A percentile compares a stretch with the other conserved stretches of the same genome.
phyloP scores from a whole-genome alignment of 2,797 vertebrate genomes.

The Sebastes alutus region DNA sequence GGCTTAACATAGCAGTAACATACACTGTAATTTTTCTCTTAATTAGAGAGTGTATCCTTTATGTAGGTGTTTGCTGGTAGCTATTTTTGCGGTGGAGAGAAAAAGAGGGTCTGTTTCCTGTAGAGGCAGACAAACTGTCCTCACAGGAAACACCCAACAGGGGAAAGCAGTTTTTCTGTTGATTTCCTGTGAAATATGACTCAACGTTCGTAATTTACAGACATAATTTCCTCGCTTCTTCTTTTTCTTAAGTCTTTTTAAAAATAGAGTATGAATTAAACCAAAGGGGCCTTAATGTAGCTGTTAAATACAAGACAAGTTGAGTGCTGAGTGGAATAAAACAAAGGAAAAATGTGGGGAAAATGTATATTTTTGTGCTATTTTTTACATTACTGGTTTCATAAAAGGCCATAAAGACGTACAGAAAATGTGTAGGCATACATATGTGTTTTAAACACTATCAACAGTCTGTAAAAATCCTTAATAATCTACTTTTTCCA shows the following conservation, averaged over 20 bases:
- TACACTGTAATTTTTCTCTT: not conserved
- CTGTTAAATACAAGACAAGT: not conserved
- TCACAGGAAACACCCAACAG: conserved; percentile 45
- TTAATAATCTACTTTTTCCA: not conserved
- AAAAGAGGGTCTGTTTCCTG: conserved; percentile 61
- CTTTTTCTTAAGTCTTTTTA: not conserved
- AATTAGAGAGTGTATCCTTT: not conserved
- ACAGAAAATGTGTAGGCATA: not conserved
- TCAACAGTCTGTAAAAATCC: not conserved
- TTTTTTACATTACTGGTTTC: not conserved
- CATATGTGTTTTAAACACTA: not conserved
- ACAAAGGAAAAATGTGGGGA: not conserved
- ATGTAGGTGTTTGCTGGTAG: not conserved
- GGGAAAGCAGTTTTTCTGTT: conserved; percentile 1
- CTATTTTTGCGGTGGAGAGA: not conserved
- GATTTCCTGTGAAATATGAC: conserved; percentile 42
- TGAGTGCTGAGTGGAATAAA: not conserved
- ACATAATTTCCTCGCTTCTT: not conserved
- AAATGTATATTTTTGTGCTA: not conserved
- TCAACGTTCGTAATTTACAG: not conserved
- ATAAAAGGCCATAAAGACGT: not conserved
- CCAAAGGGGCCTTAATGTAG: not conserved
- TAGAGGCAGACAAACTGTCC: conserved; percentile 57
- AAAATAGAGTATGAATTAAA: not conserved
- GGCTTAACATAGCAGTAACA: not conserved